Conservation (phyloP, 2,797 vertebrate genomes). For the Phyllotis vaccarum region DNA sequence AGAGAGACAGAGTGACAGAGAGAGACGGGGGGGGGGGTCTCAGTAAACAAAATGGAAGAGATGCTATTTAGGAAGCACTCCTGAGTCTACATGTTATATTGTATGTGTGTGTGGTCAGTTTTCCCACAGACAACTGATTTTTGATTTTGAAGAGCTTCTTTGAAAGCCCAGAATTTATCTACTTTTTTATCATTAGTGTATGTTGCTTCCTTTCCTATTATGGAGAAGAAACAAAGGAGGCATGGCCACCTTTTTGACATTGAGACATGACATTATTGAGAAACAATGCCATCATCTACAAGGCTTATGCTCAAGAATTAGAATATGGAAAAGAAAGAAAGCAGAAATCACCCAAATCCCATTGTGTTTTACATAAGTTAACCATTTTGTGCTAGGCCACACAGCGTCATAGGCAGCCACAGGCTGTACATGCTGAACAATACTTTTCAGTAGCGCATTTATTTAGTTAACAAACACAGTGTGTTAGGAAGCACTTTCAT, state of each 20-base stretch:
- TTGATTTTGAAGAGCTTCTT: background rate
- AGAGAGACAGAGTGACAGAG: background rate
- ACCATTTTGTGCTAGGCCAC: background rate
- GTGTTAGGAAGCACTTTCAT: background rate
- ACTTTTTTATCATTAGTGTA: background rate
- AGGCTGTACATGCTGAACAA: background rate
- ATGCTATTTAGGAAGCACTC: background rate
- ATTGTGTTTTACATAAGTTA: background rate
- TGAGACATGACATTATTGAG: background rate
- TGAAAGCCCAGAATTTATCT: background rate
- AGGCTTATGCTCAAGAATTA: background rate
- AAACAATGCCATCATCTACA: background rate
- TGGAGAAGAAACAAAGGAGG: background rate
- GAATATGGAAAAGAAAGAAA: background rate
- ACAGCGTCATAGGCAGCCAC: too few species aligned
- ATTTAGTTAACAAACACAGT: background rate
- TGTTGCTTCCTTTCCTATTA: background rate
- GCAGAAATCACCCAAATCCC: background rate
- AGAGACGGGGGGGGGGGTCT: background rate
- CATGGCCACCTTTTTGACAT: background rate
- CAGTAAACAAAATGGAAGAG: background rate
- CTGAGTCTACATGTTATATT: background rate
- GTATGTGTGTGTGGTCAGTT: background rate
- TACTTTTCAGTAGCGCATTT: background rate
- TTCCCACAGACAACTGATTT: background rate